phyloP scores from a whole-genome alignment of 2,113 vertebrate species.

The Panthera leo region DNA sequence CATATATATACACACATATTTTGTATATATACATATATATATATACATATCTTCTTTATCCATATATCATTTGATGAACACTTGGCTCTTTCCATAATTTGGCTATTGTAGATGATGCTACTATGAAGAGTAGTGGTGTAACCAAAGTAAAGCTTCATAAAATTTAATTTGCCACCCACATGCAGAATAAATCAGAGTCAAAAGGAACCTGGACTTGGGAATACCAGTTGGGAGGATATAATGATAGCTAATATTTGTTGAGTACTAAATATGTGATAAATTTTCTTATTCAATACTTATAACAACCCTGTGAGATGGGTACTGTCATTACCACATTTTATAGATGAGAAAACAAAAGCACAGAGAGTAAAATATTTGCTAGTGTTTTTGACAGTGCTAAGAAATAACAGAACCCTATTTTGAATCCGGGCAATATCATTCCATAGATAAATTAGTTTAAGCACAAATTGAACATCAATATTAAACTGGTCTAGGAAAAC shows the following conservation, averaged over 20 bases:
- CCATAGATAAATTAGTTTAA: neutral
- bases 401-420: neutral
- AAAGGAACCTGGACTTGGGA: neutral
- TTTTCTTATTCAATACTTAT: neutral
- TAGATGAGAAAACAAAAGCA: neutral
- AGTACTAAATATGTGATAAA: neutral
- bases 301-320: neutral
- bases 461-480: neutral
- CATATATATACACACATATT: too few relatives aligned
- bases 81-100: neutral
- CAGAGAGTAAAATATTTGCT: neutral
- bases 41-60: too few relatives aligned
- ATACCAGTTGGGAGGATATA: neutral
- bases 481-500: slow-evolving; percentile 1
- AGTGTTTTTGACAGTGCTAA: neutral
- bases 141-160: neutral
- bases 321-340: neutral
- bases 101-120: neutral
- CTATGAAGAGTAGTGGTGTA: neutral
- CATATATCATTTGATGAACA: too few relatives aligned
- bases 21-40: too few relatives aligned
- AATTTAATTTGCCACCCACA: neutral
- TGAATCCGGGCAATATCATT: neutral
- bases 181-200: neutral
- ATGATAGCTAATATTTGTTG: neutral